Evolutionary conservation across 1,140 invertebrate species (phyloP), one percentile per base, ranked within the genome.

Genomic region (Batillaria attramentaria): DNA sequence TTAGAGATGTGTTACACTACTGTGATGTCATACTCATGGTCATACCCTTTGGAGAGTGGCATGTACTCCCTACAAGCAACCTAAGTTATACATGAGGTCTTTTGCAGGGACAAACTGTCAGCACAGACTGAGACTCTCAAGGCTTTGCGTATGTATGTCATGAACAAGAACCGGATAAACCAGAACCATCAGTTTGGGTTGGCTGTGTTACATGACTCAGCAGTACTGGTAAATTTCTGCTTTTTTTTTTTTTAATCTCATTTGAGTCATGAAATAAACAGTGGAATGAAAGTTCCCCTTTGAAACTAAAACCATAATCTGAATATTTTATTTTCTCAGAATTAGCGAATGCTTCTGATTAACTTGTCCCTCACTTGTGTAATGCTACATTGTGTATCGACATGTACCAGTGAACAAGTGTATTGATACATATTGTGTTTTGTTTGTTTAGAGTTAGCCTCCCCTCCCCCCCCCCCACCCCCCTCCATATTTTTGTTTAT

Each of bases 111-210:
- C 90, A 81, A 93, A 92, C 81, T 90, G 82, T 82, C 92, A 18
- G 92, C 93, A 2, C 85, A 94, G 18, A 92, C 92, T 66, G 93
- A 95, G 92, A 90, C 94, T 20, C 94, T 94, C 87, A 90, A 93
- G 80, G 92, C 93, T 3, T 82, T 95, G 18, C 92, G 93, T 73
- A 93, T 94, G 78, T 95, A 95, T 86, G 78, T 95, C 24, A 90
- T 93, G 83, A 92, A 93, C 33, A 95, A 95, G 89, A 89, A 91
- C 77, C 90, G 91, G 18, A 93, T 95, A 18, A 93, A 94, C 87
- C 91, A 89, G 69, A 92, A 89, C 76, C 94, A 95, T 82, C 92
- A 95, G 87, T 95, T 93, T 92, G 93, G 93, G 70, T 82, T 95
- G n/a, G 87, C 95, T 77, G 87, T 92, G 43, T 92, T 94, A 79